Conservation (phyloP, 64 coral and sea anemone species). For the Montipora cactus region DNA sequence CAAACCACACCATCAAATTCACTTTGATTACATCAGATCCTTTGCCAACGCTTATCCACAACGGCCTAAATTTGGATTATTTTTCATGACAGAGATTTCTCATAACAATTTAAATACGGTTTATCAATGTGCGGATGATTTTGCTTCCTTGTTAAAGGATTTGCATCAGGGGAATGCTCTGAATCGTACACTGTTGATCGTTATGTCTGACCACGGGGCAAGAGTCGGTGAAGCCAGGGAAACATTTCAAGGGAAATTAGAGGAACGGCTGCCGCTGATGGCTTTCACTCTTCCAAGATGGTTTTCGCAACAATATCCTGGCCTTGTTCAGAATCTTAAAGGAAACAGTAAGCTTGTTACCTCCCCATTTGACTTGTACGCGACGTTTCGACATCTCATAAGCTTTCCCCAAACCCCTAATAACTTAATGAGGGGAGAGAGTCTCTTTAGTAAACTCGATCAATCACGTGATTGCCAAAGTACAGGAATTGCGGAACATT, state of each 20-base stretch:
- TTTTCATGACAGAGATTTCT: conserved; percentile 77
- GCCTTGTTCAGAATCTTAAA: conserved; percentile 48
- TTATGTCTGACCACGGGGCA: conserved; percentile 90
- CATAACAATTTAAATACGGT: conserved; percentile 83
- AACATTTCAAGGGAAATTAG: conserved; percentile 85
- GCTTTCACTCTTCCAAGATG: conserved; percentile 80
- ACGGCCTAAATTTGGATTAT: conserved; percentile 85
- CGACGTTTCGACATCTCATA: conserved; percentile 78
- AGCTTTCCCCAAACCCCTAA: conserved; percentile 70
- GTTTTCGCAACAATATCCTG: conserved; percentile 52
- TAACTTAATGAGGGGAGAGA: conserved; percentile 58
- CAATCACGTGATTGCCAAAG: conserved; percentile 72
- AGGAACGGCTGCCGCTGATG: conserved; percentile 89
- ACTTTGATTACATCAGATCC: conserved; percentile 89
- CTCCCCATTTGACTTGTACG: conserved; percentile 93
- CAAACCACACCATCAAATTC: conserved; percentile 87
- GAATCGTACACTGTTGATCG: conserved; percentile 86
- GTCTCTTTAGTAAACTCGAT: conserved; percentile 72
- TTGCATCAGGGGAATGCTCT: conserved; percentile 63
- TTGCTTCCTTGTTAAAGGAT: conserved; percentile 71
- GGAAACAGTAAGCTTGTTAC: conserved; percentile 78
- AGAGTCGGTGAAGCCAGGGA: conserved; percentile 78
- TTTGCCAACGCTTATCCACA: conserved; percentile 85
- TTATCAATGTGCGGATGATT: conserved; percentile 53
- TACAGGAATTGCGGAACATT: conserved; percentile 86